Conservation (phyloP, 2,113 vertebrate genomes). For the Festucalex cinctus region DNA sequence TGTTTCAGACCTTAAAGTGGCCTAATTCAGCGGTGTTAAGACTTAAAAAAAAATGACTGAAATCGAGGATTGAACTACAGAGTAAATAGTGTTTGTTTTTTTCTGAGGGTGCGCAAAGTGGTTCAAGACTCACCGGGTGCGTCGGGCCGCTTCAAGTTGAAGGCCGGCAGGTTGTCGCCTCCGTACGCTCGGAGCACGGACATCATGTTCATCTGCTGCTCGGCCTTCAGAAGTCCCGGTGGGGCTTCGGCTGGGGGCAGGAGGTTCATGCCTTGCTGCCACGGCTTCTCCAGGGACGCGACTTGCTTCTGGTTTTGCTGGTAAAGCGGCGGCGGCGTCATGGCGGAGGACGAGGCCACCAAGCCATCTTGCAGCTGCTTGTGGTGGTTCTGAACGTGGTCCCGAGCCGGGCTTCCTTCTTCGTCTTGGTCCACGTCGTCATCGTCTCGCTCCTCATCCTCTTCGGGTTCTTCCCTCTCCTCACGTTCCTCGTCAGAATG, state of each 20-base stretch:
- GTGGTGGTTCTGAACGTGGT: conserved; percentile 64
- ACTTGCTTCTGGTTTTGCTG: conserved; percentile 66
- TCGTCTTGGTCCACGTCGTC: conserved; percentile 64
- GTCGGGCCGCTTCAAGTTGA: conserved; percentile 97
- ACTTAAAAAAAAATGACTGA: too few species aligned
- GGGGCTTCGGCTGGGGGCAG: conserved; percentile 76
- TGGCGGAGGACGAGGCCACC: conserved; percentile 43
- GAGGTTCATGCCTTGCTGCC: conserved; percentile 82
- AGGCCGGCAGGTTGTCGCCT: conserved; percentile 88
- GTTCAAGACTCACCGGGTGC: conserved; percentile 88
- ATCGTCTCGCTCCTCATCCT: conserved; percentile 62
- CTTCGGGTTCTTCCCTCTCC: conserved; percentile 57
- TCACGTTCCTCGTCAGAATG: conserved; percentile 69
- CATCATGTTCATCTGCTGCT: conserved; percentile 96
- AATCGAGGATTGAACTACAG: too few species aligned
- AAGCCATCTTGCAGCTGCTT: conserved; percentile 56
- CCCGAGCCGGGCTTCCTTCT: conserved; percentile 38
- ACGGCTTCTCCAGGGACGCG: conserved; percentile 83
- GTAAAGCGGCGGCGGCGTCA: conserved; percentile 36
- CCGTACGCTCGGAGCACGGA: conserved; percentile 97
- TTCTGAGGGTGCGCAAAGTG: conserved; percentile 8
- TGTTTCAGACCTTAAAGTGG: too few species aligned
- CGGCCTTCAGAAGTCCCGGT: conserved; percentile 81
- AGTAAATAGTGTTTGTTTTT: background rate
- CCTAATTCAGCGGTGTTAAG: too few species aligned